Conservation (phyloP, 1,140 invertebrate species). For the Atta texana region DNA sequence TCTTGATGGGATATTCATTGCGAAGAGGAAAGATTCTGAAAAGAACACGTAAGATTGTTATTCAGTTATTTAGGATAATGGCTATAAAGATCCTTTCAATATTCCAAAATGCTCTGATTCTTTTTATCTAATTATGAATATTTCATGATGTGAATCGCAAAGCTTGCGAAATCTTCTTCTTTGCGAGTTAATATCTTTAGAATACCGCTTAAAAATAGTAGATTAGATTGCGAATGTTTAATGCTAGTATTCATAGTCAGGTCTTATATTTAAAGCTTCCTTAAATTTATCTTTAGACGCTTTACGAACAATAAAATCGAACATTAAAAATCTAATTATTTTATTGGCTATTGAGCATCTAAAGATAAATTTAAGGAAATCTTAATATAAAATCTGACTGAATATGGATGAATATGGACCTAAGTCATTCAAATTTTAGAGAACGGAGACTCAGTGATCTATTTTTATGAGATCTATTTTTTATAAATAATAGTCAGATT, state of each 20-base stretch:
- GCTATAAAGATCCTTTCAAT: neutral
- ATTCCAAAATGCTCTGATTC: neutral
- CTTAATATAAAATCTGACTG: no score
- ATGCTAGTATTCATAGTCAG: no score
- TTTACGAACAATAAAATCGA: no score
- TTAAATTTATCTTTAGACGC: no score
- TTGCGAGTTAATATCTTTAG: neutral
- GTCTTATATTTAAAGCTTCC: no score
- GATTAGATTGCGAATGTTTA: neutral
- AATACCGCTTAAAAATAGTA: neutral
- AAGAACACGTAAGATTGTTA: constrained; percentile 18
- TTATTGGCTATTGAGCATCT: no score
- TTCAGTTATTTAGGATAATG: constrained; percentile 12
- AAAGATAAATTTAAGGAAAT: no score
- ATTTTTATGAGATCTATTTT: neutral
- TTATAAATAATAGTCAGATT: constrained; percentile 3
- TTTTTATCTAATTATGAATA: constrained; percentile 1
- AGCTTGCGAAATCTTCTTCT: neutral
- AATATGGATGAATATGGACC: no score
- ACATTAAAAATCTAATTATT: no score
- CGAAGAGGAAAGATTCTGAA: neutral
- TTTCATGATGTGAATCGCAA: neutral
- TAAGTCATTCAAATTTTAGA: neutral
- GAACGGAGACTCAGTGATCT: neutral
- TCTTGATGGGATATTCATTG: constrained; percentile 15